These are phyloP conservation scores for Lampris megalopsis DNA, from an alignment of 2,113 vertebrate genomes.

Conservation along the genomic window DNA sequence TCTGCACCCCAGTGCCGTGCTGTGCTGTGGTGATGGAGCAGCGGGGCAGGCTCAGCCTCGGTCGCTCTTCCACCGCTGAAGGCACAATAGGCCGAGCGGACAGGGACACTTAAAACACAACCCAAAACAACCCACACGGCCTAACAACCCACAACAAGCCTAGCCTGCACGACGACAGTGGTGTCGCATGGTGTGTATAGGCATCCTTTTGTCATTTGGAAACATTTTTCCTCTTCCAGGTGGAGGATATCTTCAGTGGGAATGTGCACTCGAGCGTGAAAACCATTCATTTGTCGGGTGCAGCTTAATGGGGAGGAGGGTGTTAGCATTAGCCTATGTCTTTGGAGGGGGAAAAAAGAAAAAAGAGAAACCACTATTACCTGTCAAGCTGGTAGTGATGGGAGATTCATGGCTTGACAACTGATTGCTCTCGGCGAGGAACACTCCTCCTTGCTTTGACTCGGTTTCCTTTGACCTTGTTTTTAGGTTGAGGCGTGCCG, in stretches of 20 bases:
- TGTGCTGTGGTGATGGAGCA: conserved; percentile 75
- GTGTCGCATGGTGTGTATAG: conserved; percentile 1
- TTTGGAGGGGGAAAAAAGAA: conserved; percentile 36
- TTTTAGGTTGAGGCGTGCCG: conserved; percentile 62
- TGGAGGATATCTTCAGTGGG: conserved; percentile 28
- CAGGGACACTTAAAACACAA: conserved; percentile 41
- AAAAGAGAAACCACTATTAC: conserved; percentile 74
- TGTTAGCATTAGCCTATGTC: conserved; percentile 51
- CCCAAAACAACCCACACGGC: conserved; percentile 51
- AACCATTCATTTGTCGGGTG: conserved; percentile 42
- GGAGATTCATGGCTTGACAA: conserved; percentile 80
- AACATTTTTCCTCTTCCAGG: neutral
- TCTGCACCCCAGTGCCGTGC: conserved; percentile 82
- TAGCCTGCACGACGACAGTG: too few relatives aligned
- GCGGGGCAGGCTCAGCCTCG: conserved; percentile 67
- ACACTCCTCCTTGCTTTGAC: conserved; percentile 78
- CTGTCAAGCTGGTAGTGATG: conserved; percentile 69
- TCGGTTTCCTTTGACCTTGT: conserved; percentile 65
- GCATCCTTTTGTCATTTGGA: neutral
- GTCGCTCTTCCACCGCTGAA: conserved; percentile 63
- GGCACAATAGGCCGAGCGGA: conserved; percentile 55
- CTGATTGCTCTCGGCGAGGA: conserved; percentile 78
- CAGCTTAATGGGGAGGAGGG: conserved; percentile 45
- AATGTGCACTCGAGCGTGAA: conserved; percentile 32
- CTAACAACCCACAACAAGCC: conserved; percentile 44